Evolutionary conservation across 2,888 invertebrate species (phyloP), one percentile per base, ranked within the genome.

Genomic region (Ptycholaimellus sp.): DNA sequence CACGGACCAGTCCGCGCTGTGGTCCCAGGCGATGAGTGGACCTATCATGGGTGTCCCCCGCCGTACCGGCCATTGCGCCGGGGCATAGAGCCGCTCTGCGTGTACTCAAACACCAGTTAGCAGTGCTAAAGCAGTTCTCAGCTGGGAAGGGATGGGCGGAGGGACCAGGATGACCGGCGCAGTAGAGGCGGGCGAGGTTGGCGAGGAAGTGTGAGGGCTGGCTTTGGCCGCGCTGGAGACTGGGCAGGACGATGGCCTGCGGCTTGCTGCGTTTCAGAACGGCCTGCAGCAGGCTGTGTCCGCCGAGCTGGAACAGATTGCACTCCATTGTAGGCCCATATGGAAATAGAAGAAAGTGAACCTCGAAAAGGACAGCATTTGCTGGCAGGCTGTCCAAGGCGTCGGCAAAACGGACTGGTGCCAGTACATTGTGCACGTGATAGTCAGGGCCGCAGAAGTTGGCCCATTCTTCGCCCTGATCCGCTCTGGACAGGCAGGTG

Each of bases 221-320:
- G n/a, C n/a, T n/a, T n/a, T n/a, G n/a, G n/a, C n/a, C n/a, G n/a
- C n/a, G n/a, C n/a, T n/a, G n/a, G n/a, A n/a, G n/a, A n/a, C n/a
- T n/a, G n/a, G n/a, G n/a, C n/a, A n/a, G n/a, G n/a, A n/a, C n/a
- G n/a, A n/a, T n/a, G n/a, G n/a, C n/a, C n/a, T n/a, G n/a, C n/a
- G n/a, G n/a, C n/a, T n/a, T n/a, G n/a, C 81, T 75, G 48, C 90
- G 70, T 57, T 79, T 77, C 21, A 96, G 68, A 55, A 96, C 77
- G 17, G 90, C 80, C 64, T 87, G 85, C 46, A 96, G 69, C 45
- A 93, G 69, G 52, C 79, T 77, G 60, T 87, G 87, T 14, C 93
- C 90, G 11, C 90, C 87, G 51, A 93, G 72, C 60, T 42, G n/a
- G n/a, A n/a, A n/a, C n/a, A n/a, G n/a, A n/a, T n/a, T n/a, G n/a